Percentiles rank a stretch among this genome's conserved stretches.
phyloP scores from a whole-genome alignment of 1,140 invertebrate species.

The Platyura marginata region DNA sequence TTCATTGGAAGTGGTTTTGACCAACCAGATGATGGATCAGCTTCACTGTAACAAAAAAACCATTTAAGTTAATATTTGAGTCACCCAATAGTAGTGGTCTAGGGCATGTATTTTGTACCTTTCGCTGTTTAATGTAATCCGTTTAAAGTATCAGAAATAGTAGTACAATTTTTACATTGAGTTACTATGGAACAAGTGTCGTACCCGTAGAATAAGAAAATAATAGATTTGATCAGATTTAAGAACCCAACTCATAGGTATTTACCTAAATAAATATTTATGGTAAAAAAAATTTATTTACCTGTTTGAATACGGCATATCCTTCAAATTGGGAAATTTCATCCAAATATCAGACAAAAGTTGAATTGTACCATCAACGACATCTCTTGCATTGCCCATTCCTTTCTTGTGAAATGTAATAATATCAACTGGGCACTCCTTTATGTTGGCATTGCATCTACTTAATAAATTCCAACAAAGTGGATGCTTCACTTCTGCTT shows the following conservation, averaged over 20 bases:
- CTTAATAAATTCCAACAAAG: conserved; percentile 27
- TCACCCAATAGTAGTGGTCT: too few relatives aligned
- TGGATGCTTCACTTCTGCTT: conserved; percentile 18
- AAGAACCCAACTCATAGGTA: too few relatives aligned
- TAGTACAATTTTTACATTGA: too few relatives aligned
- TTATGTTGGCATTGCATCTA: conserved; percentile 18
- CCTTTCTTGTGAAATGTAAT: conserved; percentile 30
- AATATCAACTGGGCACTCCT: conserved; percentile 23
- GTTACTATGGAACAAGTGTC: too few relatives aligned
- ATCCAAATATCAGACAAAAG: conserved; percentile 18
- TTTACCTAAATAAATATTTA: too few relatives aligned
- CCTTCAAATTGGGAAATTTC: conserved; percentile 19
- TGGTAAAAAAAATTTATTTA: too few relatives aligned
- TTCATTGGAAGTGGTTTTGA: conserved; percentile 23
- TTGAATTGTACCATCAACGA: conserved; percentile 18
- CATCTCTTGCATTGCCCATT: conserved; percentile 15
- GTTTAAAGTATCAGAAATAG: too few relatives aligned
- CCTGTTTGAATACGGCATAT: conserved; percentile 26
- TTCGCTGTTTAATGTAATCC: too few relatives aligned
- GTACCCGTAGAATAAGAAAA: too few relatives aligned
- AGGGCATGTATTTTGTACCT: too few relatives aligned
- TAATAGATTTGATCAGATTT: too few relatives aligned
- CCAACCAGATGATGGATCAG: conserved; percentile 29
- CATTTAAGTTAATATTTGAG: conserved; percentile 1
- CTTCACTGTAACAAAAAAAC: conserved; percentile 19